These are phyloP conservation scores for Achlya flavicornis DNA, from an alignment of 2,888 invertebrate genomes.

Conservation along the genomic window DNA sequence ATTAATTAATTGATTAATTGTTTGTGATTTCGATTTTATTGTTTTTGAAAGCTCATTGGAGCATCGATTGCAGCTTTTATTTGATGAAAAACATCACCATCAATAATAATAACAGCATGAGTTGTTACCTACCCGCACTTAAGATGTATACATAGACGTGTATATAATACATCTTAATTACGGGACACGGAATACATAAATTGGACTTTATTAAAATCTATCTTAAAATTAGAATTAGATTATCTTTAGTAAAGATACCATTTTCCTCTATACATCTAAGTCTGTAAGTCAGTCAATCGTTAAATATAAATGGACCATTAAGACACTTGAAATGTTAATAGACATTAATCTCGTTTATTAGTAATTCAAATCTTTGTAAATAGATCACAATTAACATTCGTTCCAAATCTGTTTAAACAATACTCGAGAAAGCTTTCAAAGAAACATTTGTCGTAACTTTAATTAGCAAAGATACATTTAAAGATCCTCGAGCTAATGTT, in stretches of 20 bases:
- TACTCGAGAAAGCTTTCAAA: background rate
- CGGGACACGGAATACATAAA: no score
- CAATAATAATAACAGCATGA: background rate
- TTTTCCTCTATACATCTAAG: background rate
- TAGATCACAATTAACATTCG: background rate
- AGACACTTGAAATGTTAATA: no score
- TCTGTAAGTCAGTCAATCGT: background rate
- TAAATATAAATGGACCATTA: no score
- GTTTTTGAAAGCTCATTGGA: background rate
- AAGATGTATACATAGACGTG: no score
- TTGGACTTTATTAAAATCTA: no score
- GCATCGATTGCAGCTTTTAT: background rate
- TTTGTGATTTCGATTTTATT: background rate
- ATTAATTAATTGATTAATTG: background rate
- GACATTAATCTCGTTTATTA: background rate
- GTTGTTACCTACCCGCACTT: no score
- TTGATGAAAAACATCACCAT: background rate
- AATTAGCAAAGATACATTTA: slow-evolving; percentile 6
- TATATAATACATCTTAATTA: no score
- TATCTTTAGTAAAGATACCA: no score
- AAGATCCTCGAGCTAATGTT: slow-evolving; percentile 1
- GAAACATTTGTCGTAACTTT: background rate
- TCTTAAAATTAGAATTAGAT: no score
- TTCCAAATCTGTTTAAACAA: background rate
- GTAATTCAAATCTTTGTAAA: background rate